Evolutionary conservation across 2,888 invertebrate genomes (phyloP).

Genomic region (Dyspetes luteomarginatus): DNA sequence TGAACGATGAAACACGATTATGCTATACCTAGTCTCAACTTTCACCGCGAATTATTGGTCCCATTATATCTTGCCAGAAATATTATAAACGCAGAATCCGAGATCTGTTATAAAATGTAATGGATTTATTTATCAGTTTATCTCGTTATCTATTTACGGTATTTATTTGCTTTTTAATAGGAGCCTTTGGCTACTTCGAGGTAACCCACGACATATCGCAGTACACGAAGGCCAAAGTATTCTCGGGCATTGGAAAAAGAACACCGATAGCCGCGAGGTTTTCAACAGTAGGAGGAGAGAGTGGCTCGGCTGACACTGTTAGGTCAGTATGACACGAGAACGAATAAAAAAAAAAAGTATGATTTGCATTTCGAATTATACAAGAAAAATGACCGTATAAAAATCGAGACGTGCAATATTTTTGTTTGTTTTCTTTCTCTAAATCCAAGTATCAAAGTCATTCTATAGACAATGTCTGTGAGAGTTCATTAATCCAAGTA

Average conservation of each 20-base stretch:
- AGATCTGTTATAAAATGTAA: too few relatives aligned
- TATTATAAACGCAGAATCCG: too few relatives aligned
- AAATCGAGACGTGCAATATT: neutral
- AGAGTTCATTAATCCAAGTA: neutral
- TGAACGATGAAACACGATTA: too few relatives aligned
- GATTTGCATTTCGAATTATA: slow-evolving; percentile 22
- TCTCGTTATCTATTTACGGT: too few relatives aligned
- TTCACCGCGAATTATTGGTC: too few relatives aligned
- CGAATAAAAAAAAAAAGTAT: neutral
- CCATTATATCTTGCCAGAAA: too few relatives aligned
- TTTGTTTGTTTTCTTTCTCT: neutral
- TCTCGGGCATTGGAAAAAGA: slow-evolving; percentile 90
- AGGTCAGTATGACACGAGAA: slow-evolving; percentile 74
- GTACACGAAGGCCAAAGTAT: slow-evolving; percentile 91
- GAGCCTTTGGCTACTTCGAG: slow-evolving; percentile 94
- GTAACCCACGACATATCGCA: slow-evolving; percentile 93
- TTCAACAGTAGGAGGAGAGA: slow-evolving; percentile 95
- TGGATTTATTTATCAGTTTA: too few relatives aligned
- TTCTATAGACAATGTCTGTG: too few relatives aligned
- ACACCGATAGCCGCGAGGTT: slow-evolving; percentile 92
- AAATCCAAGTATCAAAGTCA: too few relatives aligned
- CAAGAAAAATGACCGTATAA: too few relatives aligned
- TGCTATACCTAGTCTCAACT: too few relatives aligned
- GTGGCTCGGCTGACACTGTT: slow-evolving; percentile 95
- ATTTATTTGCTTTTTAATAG: slow-evolving; percentile 72